phyloP scores from a whole-genome alignment of 2,113 vertebrate genomes.

The Paramisgurnus dabryanus region DNA sequence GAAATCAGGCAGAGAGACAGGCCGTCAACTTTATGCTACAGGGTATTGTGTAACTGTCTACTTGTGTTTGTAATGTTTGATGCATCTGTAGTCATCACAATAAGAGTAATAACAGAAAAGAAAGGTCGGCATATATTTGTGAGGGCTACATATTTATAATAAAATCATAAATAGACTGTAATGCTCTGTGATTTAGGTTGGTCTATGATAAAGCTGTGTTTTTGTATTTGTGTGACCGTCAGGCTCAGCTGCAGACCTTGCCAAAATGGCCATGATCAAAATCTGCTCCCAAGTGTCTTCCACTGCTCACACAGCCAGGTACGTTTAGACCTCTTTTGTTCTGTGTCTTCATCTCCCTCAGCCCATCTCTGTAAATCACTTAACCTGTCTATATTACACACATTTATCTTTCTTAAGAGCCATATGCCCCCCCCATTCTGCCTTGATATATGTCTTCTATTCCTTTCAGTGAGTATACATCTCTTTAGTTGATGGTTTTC shows the following conservation, averaged over 20 bases:
- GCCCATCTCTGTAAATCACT: conserved; percentile 14
- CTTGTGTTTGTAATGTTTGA: neutral
- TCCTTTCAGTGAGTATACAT: neutral
- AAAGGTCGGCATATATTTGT: too few species aligned
- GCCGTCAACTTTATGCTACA: conserved; percentile 94
- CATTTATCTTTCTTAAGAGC: conserved; percentile 34
- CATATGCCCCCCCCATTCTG: neutral
- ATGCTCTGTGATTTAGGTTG: neutral
- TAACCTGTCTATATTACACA: conserved; percentile 20
- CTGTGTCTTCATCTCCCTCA: neutral
- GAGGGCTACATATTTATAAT: too few species aligned
- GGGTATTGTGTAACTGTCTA: conserved; percentile 71
- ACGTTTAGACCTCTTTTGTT: neutral
- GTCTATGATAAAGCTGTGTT: neutral
- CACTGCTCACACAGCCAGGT: conserved; percentile 82
- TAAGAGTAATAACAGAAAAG: too few species aligned
- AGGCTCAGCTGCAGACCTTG: conserved; percentile 93
- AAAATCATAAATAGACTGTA: too few species aligned
- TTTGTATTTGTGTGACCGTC: conserved; percentile 12
- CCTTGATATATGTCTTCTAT: neutral
- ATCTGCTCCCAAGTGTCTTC: conserved; percentile 80
- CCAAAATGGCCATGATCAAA: conserved; percentile 90
- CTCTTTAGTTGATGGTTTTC: conserved; percentile 8
- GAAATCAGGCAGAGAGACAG: conserved; percentile 88
- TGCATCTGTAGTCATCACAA: neutral